Conservation (phyloP, 2,113 vertebrate species). For the Microtus oregoni region DNA sequence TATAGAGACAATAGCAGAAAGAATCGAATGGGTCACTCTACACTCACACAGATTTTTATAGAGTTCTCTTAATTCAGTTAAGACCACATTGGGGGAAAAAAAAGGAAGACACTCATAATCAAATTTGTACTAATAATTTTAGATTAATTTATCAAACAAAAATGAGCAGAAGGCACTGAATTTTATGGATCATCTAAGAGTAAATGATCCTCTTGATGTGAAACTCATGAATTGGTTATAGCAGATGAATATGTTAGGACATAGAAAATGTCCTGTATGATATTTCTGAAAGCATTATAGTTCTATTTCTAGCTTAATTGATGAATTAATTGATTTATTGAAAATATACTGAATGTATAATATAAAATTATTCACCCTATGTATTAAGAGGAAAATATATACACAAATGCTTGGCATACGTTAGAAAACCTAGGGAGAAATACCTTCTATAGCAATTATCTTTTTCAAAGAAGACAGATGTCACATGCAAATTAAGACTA, state of each 20-base stretch:
- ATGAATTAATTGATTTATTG: conserved; percentile 20
- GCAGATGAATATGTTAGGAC: neutral
- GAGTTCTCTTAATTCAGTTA: neutral
- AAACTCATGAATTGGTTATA: neutral
- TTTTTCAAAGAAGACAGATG: conserved; percentile 28
- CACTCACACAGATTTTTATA: neutral
- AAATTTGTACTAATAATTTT: conserved; percentile 2
- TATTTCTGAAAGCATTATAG: neutral
- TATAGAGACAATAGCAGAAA: neutral
- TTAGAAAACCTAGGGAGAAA: neutral
- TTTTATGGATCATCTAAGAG: conserved; percentile 38
- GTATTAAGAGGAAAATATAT: neutral
- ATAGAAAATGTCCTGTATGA: neutral
- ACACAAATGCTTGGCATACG: neutral
- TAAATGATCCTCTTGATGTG: neutral
- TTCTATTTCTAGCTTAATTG: neutral
- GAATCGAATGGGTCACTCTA: neutral
- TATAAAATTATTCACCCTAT: neutral
- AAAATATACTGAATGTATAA: neutral
- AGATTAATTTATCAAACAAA: conserved; percentile 38
- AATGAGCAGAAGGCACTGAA: neutral
- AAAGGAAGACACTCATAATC: neutral
- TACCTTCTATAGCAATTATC: neutral
- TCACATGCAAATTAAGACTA: neutral
- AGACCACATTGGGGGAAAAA: conserved; percentile 29